Percentiles rank a stretch among this genome's conserved stretches.
These are phyloP conservation scores for Eristalis arbustorum DNA, from an alignment of 2,888 invertebrate species.

Conservation along the genomic window DNA sequence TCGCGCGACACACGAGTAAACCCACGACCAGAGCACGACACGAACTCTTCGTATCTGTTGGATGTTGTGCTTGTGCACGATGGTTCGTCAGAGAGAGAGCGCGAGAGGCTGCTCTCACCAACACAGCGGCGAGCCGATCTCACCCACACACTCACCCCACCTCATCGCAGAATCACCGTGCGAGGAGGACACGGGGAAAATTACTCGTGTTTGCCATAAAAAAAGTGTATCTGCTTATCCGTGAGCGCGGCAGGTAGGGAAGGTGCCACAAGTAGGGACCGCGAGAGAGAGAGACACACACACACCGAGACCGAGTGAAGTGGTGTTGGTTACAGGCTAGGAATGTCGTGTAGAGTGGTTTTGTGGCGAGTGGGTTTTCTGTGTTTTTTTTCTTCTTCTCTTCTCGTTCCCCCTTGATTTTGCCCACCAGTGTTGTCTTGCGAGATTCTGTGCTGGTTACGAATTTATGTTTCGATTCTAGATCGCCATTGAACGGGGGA, in stretches of 20 bases:
- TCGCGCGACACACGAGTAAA: neutral
- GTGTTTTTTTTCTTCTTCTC: neutral
- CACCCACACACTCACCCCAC: neutral
- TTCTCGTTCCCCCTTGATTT: conserved; percentile 5
- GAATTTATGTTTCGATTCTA: conserved; percentile 14
- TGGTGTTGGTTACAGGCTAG: neutral
- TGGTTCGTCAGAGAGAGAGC: neutral
- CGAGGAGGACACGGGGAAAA: neutral
- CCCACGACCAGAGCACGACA: neutral
- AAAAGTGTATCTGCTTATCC: neutral
- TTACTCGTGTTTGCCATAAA: neutral
- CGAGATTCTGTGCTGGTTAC: conserved; percentile 12
- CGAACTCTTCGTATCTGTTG: neutral
- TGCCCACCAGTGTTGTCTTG: neutral
- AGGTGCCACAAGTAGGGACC: neutral
- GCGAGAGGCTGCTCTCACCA: neutral
- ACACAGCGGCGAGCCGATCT: neutral
- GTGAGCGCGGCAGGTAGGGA: neutral
- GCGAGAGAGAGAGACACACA: neutral
- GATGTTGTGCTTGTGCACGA: neutral
- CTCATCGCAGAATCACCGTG: neutral
- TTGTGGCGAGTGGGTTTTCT: neutral
- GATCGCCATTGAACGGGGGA: conserved; percentile 1
- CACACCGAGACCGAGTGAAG: no score
- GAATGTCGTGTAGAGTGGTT: neutral